Base-by-base conservation (phyloP, 2,797 vertebrate genomes). In the Cirrhinus molitorella region DNA sequence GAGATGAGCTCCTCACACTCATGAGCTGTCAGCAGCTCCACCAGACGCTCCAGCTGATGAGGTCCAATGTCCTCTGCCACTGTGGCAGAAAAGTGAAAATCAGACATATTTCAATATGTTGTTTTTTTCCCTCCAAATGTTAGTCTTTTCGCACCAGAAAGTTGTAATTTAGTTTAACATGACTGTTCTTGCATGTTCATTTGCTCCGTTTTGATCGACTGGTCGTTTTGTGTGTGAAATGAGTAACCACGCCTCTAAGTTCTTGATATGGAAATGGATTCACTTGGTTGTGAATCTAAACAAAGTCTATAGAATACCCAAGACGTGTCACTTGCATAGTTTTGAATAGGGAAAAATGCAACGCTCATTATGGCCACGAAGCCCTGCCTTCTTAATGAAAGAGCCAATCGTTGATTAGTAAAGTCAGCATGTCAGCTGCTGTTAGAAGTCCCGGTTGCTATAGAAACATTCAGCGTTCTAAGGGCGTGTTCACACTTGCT, bases 1-100 rank as follows among this genome's bases (percentile, higher is more conserved):
- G 21, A 14, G 79, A 92, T 91, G 21, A 98, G 95, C 51, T 93
- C 93, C 59, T 88, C 85, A 63, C 97, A 99, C 91, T 98, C 96
- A 0, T 83, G 80, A 0, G 85, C 67, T 1, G 95, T 95, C 85
- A 98, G 91, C 83, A 97, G 71, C 87, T 96, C 93, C 1, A 94
- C 94, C 49, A 99, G 89, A 40, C 96, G 95, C 72, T 91, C 87
- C 81, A 97, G 87, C 85, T 95, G 94, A 91, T 97, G 94, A 0
- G 57, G 86, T 0, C 95, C 94, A 7, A 97, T 88, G 61, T 94
- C 94, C 47, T 93, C 92, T 0, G 93, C 93, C 85, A 93, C 95
- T 76, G 79, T 70, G 55, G 66, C 2, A 59, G 17, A 25, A 80
- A 5, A 74, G n/a, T n/a, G 13, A 83, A 61, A 72, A 28, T 47